Base-by-base conservation (phyloP, 1,140 invertebrate genomes). In the Polypedilum pembai region DNA sequence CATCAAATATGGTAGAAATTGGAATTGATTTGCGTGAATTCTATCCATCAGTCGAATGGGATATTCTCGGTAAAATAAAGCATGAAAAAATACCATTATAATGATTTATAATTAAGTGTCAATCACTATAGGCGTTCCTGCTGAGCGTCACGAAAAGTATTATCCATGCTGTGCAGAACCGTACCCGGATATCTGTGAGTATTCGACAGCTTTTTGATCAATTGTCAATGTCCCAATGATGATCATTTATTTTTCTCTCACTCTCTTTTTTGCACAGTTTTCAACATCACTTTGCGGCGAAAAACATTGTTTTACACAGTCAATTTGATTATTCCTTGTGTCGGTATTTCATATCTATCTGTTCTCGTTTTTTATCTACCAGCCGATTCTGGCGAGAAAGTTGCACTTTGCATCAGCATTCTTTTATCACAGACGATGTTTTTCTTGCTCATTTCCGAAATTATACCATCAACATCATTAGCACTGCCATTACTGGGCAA, bases 391-490 rank as follows among this genome's bases (percentile, higher is more conserved):
- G 96, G 98, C 4, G 98, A 99, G 81, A 99, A 99, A 82, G 95
- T 99, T 76, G 96, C 96, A 0, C 87, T 99, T 1, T 98, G 96
- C 82, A 99, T 99, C 78, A 98, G 96, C 77, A 99, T 99, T 79
- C 87, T 99, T 0, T 88, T 99, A 17, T 99, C 98, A 0, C 93
- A 99, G 81, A 99, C 96, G 12, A 98, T 99, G 90, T 99, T 99
- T 85, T 99, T 99, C 85, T 85, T 99, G 76, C 89, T 99, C 7
- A 94, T 99, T 78, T 97, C 93, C 0, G 94, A 97, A 85, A 98
- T 99, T 78, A 99, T 99, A 83, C 98, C 98, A 0, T 98, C 98
- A 0, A 99, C 98, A 0, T 99, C 96, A 3, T 84, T 99, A 65
- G 96, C 97, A 0, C 85, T 99, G 40, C 98, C 98, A 7, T 85